phyloP scores from a whole-genome alignment of 2,888 invertebrate genomes.

The Ichneumoninae sp. region DNA sequence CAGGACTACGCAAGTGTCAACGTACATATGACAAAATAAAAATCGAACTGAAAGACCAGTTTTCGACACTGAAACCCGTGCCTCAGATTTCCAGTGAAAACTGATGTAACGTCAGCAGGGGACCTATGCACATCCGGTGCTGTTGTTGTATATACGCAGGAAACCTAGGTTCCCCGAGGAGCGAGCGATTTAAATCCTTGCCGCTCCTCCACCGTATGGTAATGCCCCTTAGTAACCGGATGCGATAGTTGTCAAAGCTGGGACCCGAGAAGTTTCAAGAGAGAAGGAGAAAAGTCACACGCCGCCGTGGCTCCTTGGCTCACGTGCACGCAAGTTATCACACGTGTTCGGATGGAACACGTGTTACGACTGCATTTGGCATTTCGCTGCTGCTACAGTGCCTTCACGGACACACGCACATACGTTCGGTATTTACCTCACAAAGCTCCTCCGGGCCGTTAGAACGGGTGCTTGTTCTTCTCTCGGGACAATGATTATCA shows the following conservation, averaged over 20 bases:
- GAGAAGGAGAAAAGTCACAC: conserved; percentile 62
- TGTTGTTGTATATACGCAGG: conserved; percentile 3
- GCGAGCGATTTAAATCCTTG: conserved; percentile 21
- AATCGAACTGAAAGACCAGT: conserved; percentile 7
- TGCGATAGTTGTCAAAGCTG: conserved; percentile 52
- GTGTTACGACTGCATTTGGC: conserved; percentile 66
- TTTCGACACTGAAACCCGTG: conserved; percentile 10
- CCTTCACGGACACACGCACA: conserved; percentile 16
- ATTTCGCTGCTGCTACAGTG: conserved; percentile 35
- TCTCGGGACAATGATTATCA: background rate
- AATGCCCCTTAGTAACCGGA: conserved; percentile 50
- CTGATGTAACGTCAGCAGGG: background rate
- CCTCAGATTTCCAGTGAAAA: conserved; percentile 1
- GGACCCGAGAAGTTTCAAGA: background rate
- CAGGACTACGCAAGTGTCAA: background rate
- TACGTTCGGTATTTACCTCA: background rate
- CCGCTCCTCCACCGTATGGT: background rate
- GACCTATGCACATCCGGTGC: background rate
- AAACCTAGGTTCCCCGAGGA: background rate
- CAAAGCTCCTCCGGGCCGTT: background rate
- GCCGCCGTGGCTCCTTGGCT: conserved; percentile 49
- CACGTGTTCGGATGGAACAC: conserved; percentile 61
- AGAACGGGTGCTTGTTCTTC: background rate
- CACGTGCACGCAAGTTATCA: conserved; percentile 54
- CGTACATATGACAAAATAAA: background rate